These are phyloP conservation scores for Aythya baeri DNA, from an alignment of 2,113 vertebrate genomes.

Conservation along the genomic window DNA sequence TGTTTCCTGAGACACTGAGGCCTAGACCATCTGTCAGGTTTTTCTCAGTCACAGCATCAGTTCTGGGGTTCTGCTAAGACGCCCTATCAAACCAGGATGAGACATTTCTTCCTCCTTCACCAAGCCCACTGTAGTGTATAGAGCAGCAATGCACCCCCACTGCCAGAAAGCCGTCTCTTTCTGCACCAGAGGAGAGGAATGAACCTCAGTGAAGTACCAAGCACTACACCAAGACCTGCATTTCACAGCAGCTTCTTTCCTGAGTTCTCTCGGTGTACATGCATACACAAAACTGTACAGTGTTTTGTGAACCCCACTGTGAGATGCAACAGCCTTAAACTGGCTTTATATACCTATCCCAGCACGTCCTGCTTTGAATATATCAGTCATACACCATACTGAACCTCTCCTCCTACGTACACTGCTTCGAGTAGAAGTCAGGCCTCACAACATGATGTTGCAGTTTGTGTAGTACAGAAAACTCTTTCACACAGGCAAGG, in stretches of 20 bases:
- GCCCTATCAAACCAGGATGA: fast-evolving
- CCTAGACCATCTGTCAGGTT: not conserved
- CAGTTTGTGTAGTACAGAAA: not conserved
- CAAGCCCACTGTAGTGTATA: not conserved
- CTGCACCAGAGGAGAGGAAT: fast-evolving
- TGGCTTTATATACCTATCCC: not conserved
- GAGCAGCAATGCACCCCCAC: fast-evolving
- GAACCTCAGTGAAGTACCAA: not conserved
- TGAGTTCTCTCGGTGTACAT: fast-evolving
- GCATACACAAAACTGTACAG: not conserved
- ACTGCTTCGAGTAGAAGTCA: not conserved
- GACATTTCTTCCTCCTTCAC: not conserved
- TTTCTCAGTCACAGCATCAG: not conserved
- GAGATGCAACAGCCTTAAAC: not conserved
- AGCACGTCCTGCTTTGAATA: not conserved
- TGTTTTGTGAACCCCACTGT: not conserved
- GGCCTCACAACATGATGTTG: not conserved
- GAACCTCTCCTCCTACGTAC: not conserved
- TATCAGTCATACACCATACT: not conserved
- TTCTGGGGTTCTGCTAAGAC: not conserved
- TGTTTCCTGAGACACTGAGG: not conserved
- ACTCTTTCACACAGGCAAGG: not conserved
- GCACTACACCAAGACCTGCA: not conserved
- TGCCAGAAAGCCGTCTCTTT: not conserved
- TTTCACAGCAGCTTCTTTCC: not conserved